Percentiles rank a stretch among this genome's conserved stretches.
These are phyloP conservation scores for Crotalus helleri DNA, from an alignment of 2,113 vertebrate species.

Conservation along the genomic window DNA sequence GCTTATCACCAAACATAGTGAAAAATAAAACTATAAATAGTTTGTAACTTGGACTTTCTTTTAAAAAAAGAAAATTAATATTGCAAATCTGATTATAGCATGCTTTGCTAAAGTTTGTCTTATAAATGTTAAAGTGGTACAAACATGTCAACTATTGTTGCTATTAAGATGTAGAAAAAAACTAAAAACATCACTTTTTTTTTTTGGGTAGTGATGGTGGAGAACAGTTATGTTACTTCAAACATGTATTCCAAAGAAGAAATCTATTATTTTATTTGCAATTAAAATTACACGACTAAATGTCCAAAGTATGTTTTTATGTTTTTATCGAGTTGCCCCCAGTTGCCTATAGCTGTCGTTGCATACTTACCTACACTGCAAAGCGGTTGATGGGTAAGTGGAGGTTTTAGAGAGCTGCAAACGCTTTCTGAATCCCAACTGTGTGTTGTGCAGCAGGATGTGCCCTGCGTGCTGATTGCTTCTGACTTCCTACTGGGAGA, in stretches of 20 bases:
- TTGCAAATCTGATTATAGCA: constrained; percentile 37
- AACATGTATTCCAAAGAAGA: neutral
- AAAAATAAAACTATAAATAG: neutral
- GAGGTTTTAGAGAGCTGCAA: neutral
- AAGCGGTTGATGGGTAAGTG: neutral
- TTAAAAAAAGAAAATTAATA: neutral
- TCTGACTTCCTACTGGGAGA: neutral
- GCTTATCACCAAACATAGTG: constrained; percentile 37
- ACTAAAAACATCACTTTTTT: neutral
- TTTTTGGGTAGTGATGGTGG: neutral
- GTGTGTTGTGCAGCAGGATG: neutral
- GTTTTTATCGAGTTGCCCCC: neutral
- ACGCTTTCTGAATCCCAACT: neutral
- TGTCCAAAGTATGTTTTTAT: neutral
- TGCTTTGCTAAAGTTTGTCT: constrained; percentile 1
- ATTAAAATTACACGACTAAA: neutral
- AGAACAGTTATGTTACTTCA: constrained; percentile 4
- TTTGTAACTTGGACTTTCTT: neutral
- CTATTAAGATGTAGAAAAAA: constrained; percentile 26
- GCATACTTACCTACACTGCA: neutral
- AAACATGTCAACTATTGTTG: constrained; percentile 20
- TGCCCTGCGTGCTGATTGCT: neutral
- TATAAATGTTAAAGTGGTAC: constrained; percentile 30
- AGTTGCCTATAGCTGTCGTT: neutral
- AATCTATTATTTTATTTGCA: neutral